These are phyloP conservation scores for Halictus rubicundus DNA, from an alignment of 1,140 invertebrate genomes.

Conservation along the genomic window DNA sequence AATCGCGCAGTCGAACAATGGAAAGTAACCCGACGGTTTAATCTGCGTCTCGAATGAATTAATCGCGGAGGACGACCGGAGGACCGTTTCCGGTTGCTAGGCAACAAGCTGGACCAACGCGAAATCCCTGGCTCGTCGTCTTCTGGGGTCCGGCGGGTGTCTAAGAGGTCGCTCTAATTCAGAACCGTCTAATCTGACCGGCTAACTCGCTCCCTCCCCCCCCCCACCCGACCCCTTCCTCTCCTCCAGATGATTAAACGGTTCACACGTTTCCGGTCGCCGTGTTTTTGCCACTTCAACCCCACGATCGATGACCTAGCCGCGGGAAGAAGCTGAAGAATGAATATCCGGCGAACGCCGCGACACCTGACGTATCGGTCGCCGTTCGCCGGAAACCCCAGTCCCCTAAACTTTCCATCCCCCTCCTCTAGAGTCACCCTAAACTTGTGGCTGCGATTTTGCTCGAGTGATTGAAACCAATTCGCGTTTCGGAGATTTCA, in stretches of 20 bases:
- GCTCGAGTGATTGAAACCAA: too few relatives aligned
- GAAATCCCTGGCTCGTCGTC: neutral
- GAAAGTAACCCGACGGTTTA: slow-evolving; percentile 57
- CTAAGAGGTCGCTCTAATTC: slow-evolving; percentile 51
- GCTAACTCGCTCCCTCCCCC: slow-evolving; percentile 18
- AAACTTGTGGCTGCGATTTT: too few relatives aligned
- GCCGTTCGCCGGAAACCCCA: too few relatives aligned
- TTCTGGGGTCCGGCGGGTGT: slow-evolving; percentile 6
- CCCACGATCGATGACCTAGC: neutral
- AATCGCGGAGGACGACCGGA: slow-evolving; percentile 50
- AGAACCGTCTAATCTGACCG: slow-evolving; percentile 52
- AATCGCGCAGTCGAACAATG: slow-evolving; percentile 55
- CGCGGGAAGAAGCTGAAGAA: slow-evolving; percentile 9
- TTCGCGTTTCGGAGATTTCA: too few relatives aligned
- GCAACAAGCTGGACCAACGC: slow-evolving; percentile 50
- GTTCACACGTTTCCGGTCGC: neutral
- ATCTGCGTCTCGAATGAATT: slow-evolving; percentile 63
- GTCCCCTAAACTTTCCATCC: too few relatives aligned
- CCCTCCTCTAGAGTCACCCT: too few relatives aligned
- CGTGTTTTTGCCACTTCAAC: neutral
- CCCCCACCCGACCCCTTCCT: neutral
- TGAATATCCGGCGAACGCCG: too few relatives aligned
- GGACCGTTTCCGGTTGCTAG: slow-evolving; percentile 55
- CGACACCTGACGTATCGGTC: too few relatives aligned
- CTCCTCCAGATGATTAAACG: slow-evolving; percentile 47